Evolutionary conservation across 2,797 vertebrate species (phyloP), one percentile per base, ranked within the genome.

Genomic region (Acanthis flammea): DNA sequence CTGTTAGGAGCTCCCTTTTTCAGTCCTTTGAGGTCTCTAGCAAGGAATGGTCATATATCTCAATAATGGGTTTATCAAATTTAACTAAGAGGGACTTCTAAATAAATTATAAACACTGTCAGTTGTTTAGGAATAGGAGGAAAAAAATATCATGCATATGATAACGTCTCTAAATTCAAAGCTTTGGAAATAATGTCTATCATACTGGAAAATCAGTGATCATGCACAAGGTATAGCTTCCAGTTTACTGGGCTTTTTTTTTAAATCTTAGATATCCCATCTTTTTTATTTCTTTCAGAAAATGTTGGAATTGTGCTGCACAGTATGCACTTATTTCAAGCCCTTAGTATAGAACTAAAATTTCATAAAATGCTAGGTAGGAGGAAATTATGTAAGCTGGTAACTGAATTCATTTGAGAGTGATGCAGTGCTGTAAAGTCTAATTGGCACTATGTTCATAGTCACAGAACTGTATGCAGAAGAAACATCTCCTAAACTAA

Each of bases 1-100:
- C 44, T 79, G 58, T 60, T 79, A 88, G 92, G 89, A 97, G 95
- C 73, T 83, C 61, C 15, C 10, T 55, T 93, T 89, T 77, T 76
- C 42, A 83, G 37, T 61, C 35, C 53, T 92, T 82, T 92, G 75
- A 93, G 51, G 74, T 62, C 1, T 55, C 25, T 74, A 62, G 28
- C 51, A 76, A 92, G 25, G 33, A 75, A 89, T 73, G 33, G 18
- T 75, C 41, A 68, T 51, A 19, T 44, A 42, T 55, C 21, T 60
- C 55, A 77, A 45, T 39, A 77, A 45, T 39, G 12, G 3, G 14
- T 90, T 92, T 87, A 84, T 60, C 17, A 76, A 66, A 70, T 76
- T 53, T 73, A 66, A 10, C 12, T 35, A 75, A 66, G 9, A 78
- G 4, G 19, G 50, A 47, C 18, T 54, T 90, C 47, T 51, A 81